Conservation (phyloP, 2,797 vertebrate genomes). For the Lepilemur ruficaudatus region DNA sequence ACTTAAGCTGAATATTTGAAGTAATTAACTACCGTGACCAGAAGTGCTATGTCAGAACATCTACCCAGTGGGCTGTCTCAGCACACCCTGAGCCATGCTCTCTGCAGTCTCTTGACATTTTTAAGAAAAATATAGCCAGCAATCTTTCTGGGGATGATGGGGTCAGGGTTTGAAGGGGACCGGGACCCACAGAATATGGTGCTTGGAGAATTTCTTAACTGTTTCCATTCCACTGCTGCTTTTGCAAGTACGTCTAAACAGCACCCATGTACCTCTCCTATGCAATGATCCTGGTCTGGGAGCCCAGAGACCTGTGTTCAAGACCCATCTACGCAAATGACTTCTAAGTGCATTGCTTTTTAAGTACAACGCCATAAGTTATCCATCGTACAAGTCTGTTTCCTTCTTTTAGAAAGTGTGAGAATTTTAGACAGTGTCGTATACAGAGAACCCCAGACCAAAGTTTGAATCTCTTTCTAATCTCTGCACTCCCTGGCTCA, state of each 20-base stretch:
- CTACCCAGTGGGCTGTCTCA: not conserved
- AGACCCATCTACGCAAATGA: not conserved
- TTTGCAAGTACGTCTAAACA: not conserved
- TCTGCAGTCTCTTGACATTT: not conserved
- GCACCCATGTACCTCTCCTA: not conserved
- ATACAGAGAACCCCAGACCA: not conserved
- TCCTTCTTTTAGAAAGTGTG: not conserved
- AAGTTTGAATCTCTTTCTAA: not conserved
- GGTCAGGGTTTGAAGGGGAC: not conserved
- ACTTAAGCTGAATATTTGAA: slow-evolving; percentile 39
- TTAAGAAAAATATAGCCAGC: not conserved
- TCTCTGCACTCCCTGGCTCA: not conserved
- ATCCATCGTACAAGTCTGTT: not conserved
- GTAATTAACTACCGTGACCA: slow-evolving; percentile 24
- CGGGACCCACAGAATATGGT: not conserved
- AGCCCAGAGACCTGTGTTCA: not conserved
- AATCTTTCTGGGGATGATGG: not conserved
- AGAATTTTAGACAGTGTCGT: not conserved
- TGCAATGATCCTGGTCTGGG: not conserved
- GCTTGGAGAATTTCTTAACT: not conserved
- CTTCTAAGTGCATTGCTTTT: not conserved
- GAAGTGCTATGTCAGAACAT: slow-evolving; percentile 3
- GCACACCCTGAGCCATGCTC: not conserved
- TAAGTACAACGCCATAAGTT: not conserved
- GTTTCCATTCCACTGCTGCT: not conserved